phyloP scores from a whole-genome alignment of 2,113 vertebrate species.

The Excalfactoria chinensis region DNA sequence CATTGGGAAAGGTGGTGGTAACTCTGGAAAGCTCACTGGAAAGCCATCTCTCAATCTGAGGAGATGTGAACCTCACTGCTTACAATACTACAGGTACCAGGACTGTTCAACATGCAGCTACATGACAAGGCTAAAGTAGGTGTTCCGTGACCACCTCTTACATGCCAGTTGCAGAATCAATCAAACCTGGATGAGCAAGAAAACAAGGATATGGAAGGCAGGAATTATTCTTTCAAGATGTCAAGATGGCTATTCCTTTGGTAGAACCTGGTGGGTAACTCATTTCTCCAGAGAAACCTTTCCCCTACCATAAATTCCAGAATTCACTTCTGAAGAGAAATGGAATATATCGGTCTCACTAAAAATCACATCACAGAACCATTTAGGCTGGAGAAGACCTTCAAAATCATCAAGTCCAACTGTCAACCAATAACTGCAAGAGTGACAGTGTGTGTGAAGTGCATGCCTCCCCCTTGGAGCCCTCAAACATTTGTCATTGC shows the following conservation, averaged over 20 bases:
- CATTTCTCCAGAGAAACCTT: not conserved
- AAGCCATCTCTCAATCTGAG: not conserved
- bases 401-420: not conserved
- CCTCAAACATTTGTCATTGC: not conserved
- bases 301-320: not conserved
- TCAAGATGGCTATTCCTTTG: too few relatives aligned
- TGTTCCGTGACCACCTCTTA: not conserved
- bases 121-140: not conserved
- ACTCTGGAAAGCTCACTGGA: not conserved
- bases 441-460: not conserved
- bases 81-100: rapidly evolving
- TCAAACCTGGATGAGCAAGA: not conserved
- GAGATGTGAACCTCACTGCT: not conserved
- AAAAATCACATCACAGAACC: not conserved
- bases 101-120: rapidly evolving
- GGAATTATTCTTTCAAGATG: not conserved
- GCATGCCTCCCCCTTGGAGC: not conserved
- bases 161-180: not conserved
- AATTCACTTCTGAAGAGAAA: not conserved
- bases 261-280: rapidly evolving
- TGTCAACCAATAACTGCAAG: not conserved
- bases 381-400: not conserved
- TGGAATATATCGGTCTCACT: not conserved
- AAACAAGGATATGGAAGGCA: not conserved
- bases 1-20: not conserved